Evolutionary conservation across 2,888 invertebrate genomes (phyloP), one percentile per base, ranked within the genome.

Genomic region (Lepidonotus clava): DNA sequence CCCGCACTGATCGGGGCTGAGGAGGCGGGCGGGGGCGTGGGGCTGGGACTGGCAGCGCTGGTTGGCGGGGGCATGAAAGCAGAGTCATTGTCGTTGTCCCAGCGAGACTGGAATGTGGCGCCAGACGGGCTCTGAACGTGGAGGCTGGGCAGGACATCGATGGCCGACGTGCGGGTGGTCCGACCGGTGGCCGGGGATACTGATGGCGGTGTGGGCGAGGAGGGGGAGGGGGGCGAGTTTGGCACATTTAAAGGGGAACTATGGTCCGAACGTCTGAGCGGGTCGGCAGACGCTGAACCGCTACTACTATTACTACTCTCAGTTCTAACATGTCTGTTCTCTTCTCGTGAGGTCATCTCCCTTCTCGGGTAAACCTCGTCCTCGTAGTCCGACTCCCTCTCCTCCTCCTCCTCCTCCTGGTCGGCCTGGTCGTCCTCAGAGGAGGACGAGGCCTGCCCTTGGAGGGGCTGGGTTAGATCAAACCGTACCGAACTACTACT

Each of bases 1-100:
- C 77, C 40, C 6, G 40, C 77, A 41, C 77, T n/a, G 32, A 11
- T 21, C 21, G 77, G 77, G 14, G 21, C 67, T 67, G 77, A 77
- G 77, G 40, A 32, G n/a, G 77, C 36, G 14, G 21, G 38, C 8
- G 36, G 38, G 8, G 38, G 28, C 32, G 51, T 24, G 18, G n/a
- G 36, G 46, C 40, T 6, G 24, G 66, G 24, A n/a, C 14, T 66
- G 14, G 11, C 11, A 24, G 24, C n/a, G 8, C 8, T 11, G 18
- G 8, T 46, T 18, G 46, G 46, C 8, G 46, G 18, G 46, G 46
- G 34, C 36, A 71, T 34, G 36, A 34, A 71, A 5, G 71, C 34
- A 1, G 71, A 71, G 36, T 71, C 71, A 14, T 71, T 32, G 71
- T 11, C 36, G 4, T 24, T 32, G 71, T 71, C 38, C 71, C 34